Percentiles rank a stretch among this genome's conserved stretches.
Evolutionary conservation across 1,140 invertebrate genomes (phyloP).

Genomic region (Bactericera cockerelli): DNA sequence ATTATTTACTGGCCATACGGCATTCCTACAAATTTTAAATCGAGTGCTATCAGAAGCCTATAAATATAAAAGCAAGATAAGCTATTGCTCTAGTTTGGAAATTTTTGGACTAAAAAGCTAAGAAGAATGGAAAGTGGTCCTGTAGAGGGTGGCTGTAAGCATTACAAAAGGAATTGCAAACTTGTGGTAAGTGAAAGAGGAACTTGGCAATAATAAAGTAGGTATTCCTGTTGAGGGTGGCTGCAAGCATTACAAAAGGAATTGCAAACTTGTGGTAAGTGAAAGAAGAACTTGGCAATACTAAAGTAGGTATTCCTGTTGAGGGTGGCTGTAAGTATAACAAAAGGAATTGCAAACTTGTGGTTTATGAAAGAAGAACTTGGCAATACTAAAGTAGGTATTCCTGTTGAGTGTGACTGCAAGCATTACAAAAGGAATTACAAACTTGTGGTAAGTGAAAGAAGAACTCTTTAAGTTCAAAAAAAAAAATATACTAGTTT

Average conservation of each 20-base stretch:
- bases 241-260: slow-evolving; percentile 60
- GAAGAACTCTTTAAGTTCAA: slow-evolving; percentile 10
- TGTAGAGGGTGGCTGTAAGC: slow-evolving; percentile 41
- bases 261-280: slow-evolving; percentile 66
- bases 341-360: slow-evolving; percentile 62
- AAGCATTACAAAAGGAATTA: slow-evolving; percentile 62
- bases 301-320: no score
- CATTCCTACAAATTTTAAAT: no score
- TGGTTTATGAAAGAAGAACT: slow-evolving; percentile 48
- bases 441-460: slow-evolving; percentile 56
- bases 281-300: no score
- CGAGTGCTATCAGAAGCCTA: no score
- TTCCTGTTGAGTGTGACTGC: slow-evolving; percentile 38
- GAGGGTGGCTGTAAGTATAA: slow-evolving; percentile 52
- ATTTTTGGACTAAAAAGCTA: no score
- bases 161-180: slow-evolving; percentile 63
- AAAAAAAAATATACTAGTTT: slow-evolving; percentile 13
- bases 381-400: no score
- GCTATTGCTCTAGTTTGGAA: no score
- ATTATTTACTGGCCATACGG: no score
- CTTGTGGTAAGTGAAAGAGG: slow-evolving; percentile 55
- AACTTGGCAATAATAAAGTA: no score
- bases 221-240: slow-evolving; percentile 32
- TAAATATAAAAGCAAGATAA: no score
- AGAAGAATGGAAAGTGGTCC: no score